A percentile compares a stretch with the other conserved stretches of the same genome.
phyloP scores from a whole-genome alignment of 2,888 invertebrate genomes.

The Ditula angustiorana region DNA sequence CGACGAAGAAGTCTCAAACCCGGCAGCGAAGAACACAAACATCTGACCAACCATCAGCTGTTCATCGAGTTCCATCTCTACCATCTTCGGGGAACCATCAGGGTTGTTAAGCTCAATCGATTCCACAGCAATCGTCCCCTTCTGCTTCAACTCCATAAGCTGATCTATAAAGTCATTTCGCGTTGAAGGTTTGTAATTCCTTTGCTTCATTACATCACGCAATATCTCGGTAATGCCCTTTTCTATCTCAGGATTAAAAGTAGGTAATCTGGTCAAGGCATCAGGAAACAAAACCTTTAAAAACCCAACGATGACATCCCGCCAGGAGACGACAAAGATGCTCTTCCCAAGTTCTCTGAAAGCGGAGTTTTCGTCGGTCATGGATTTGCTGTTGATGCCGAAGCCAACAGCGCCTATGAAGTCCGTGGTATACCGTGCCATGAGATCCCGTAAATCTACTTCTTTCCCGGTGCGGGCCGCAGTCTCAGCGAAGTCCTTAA shows the following conservation, averaged over 20 bases:
- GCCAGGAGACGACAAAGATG: slow-evolving; percentile 14
- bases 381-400: slow-evolving; percentile 60
- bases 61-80: slow-evolving; percentile 60
- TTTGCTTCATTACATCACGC: slow-evolving; percentile 45
- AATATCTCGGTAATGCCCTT: not conserved
- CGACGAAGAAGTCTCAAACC: slow-evolving; percentile 78
- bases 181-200: slow-evolving; percentile 58
- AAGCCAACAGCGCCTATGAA: slow-evolving; percentile 70
- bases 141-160: slow-evolving; percentile 51
- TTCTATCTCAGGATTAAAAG: not conserved
- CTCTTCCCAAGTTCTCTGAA: slow-evolving; percentile 49
- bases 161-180: slow-evolving; percentile 50
- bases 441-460: slow-evolving; percentile 49
- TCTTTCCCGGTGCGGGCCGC: slow-evolving; percentile 20
- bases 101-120: slow-evolving; percentile 55
- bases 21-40: slow-evolving; percentile 71
- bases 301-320: not conserved
- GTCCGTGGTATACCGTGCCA: slow-evolving; percentile 68
- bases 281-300: not conserved
- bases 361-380: slow-evolving; percentile 57
- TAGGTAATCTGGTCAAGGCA: slow-evolving; percentile 1
- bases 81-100: slow-evolving; percentile 58
- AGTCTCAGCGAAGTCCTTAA: slow-evolving; percentile 48
- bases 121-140: slow-evolving; percentile 62
- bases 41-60: slow-evolving; percentile 62